Base-by-base conservation (phyloP, 2,797 vertebrate species). In the Peromyscus attwateri region DNA sequence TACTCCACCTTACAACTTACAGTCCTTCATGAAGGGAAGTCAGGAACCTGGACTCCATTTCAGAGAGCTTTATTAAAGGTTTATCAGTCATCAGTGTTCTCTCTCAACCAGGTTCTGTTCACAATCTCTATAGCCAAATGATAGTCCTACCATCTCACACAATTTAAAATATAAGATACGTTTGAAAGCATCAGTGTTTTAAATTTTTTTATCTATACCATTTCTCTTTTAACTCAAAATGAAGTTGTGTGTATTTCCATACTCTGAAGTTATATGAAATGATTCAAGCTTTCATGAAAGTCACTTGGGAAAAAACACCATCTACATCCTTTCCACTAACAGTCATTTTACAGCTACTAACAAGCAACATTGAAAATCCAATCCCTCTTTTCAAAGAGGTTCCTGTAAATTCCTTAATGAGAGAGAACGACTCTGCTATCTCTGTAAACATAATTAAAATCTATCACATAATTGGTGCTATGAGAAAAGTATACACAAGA, bases 91-190 rank as follows among this genome's bases (percentile, higher is more conserved):
- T 66, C 46, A 52, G n/a, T 70, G 11, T 13, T 60, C 49, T 23
- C 8, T 70, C n/a, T 76, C 52, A 82, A 55, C 6, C 70, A 83
- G 23, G 27, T 14, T 49, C n/a, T 80, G 77, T 34, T 29, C 62
- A 93, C 37, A 95, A 87, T 19, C 6, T 11, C 49, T 49, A 68
- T 29, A 96, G 70, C 62, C 68, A 91, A 80, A 49, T 25, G 23
- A 1, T 13, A 91, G 34, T 70, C 21, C 70, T 85, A 11, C 4
- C 80, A 73, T 92, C 40, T 55, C 34, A 73, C 34, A 71, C 12
- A 80, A 76, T 92, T 92, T 57, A 95, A 92, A 89, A 92, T 71
- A 79, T 25, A 83, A 95, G 70, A 66, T 43, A 27, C 52, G 37
- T 83, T 57, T 88, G 73, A 40, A 88, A 75, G n/a, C 21, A 52